Base-by-base conservation (phyloP, 1,140 invertebrate species). In the Drosophila pachea region DNA sequence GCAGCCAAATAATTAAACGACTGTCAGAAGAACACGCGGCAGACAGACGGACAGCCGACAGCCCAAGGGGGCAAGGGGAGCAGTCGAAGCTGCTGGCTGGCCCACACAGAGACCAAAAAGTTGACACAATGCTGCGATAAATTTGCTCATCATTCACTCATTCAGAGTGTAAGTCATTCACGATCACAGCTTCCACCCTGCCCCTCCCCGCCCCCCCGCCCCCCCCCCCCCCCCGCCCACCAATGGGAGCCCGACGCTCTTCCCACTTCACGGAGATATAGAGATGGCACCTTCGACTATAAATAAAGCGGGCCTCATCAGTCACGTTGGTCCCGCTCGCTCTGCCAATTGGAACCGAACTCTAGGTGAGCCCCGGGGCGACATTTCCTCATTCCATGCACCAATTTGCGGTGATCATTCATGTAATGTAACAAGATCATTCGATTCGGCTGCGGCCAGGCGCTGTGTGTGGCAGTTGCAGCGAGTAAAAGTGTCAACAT, bases 121-220 rank as follows among this genome's bases (percentile, higher is more conserved):
- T 84, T 86, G 81, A 86, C 81, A 86, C 81, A 86, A 86, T 81
- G 81, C 81, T 70, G 81, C 81, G 81, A 86, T 86, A 86, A 86
- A 86, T 86, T 86, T 86, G 81, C 81, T 86, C 81, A 86, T 86
- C 82, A 86, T 86, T 86, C 81, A 86, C 81, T 81, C 81, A 81
- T 81, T 86, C 81, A 81, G 70, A 68, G 64, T 56, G 81, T 86
- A 77, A 77, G 81, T 86, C 60, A 86, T 86, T 86, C 81, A 86
- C 81, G 81, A 86, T 84, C 73, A 33, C 40, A 43, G 31, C 32
- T 35, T 12, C 22, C 22, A 22, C 22, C 3, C 22, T 1, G 7
- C 29, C 40, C 53, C 12, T 3, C n/a, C 38, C 43, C 35, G n/a
- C n/a, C 14, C 14, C 43, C 43, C 22, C 43, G 5, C 7, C 7